Evolutionary conservation across 2,888 invertebrate genomes (phyloP).

Genomic region (Phania funesta): DNA sequence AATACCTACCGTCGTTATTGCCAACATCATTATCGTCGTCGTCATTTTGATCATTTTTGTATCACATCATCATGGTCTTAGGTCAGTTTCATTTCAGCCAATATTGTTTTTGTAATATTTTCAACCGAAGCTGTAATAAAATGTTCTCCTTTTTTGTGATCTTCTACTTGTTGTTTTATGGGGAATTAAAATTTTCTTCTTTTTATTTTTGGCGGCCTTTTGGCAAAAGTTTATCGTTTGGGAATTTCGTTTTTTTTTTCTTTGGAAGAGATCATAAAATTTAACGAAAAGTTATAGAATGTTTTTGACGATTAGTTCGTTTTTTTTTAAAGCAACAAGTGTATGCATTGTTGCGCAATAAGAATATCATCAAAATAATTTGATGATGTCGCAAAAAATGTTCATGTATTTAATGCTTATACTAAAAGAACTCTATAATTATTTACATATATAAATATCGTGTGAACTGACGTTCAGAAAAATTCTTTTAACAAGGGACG

Average conservation of each 20-base stretch:
- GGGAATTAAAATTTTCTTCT: slow-evolving; percentile 56
- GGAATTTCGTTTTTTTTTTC: background rate
- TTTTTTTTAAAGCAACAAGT: slow-evolving; percentile 27
- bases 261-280: slow-evolving; percentile 43
- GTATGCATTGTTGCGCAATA: background rate
- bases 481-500: too few species aligned
- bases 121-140: slow-evolving; percentile 50
- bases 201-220: slow-evolving; percentile 54
- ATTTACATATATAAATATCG: too few species aligned
- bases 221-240: slow-evolving; percentile 29
- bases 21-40: background rate
- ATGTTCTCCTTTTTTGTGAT: slow-evolving; percentile 48
- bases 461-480: too few species aligned
- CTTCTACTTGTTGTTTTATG: slow-evolving; percentile 51
- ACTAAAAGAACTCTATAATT: too few species aligned
- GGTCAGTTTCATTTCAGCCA: slow-evolving; percentile 61
- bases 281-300: slow-evolving; percentile 2
- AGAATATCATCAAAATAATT: background rate
- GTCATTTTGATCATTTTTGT: slow-evolving; percentile 6
- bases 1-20: slow-evolving; percentile 3
- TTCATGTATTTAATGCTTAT: background rate
- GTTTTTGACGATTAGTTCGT: background rate
- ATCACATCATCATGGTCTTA: slow-evolving; percentile 57
- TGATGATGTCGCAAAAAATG: background rate
- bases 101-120: slow-evolving; percentile 29